Evolutionary conservation across 2,797 vertebrate species (phyloP).

Genomic region (Lepidocolaptes lacrymiger): DNA sequence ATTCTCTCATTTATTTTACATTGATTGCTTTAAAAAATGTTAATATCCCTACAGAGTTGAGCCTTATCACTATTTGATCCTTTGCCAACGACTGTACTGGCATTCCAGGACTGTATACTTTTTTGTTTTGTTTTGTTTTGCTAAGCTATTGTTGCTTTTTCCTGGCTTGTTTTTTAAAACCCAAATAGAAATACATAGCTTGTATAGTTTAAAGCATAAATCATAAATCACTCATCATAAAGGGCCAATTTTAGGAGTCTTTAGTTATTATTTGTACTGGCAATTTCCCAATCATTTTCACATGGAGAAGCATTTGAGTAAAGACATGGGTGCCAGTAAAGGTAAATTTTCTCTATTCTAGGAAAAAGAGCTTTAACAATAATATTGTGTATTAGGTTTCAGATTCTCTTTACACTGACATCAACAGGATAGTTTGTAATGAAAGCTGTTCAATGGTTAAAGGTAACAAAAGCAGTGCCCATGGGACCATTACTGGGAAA

Average conservation of each 20-base stretch:
- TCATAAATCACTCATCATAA: conserved; percentile 19
- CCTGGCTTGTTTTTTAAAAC: conserved; percentile 53
- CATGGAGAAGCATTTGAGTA: neutral
- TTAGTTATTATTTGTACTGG: conserved; percentile 31
- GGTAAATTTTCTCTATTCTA: conserved; percentile 27
- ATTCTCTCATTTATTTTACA: conserved; percentile 58
- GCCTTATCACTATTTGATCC: conserved; percentile 52
- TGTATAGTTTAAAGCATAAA: conserved; percentile 18
- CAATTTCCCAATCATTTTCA: conserved; percentile 38
- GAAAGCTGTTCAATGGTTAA: neutral
- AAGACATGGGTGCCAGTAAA: neutral
- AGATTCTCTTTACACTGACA: neutral
- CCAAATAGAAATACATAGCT: conserved; percentile 49
- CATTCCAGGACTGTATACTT: conserved; percentile 17
- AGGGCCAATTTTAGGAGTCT: neutral
- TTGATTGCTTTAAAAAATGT: conserved; percentile 63
- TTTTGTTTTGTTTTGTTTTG: conserved; percentile 32
- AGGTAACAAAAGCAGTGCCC: neutral
- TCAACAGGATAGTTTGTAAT: neutral
- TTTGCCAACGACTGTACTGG: conserved; percentile 23
- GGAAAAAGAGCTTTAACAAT: neutral
- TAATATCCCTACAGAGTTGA: conserved; percentile 24
- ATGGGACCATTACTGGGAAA: neutral
- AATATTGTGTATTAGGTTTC: neutral
- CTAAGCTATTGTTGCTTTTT: conserved; percentile 45